Percentiles rank a stretch among this genome's conserved stretches.
These are phyloP conservation scores for Drusus annulatus DNA, from an alignment of 1,140 invertebrate genomes.

Conservation along the genomic window DNA sequence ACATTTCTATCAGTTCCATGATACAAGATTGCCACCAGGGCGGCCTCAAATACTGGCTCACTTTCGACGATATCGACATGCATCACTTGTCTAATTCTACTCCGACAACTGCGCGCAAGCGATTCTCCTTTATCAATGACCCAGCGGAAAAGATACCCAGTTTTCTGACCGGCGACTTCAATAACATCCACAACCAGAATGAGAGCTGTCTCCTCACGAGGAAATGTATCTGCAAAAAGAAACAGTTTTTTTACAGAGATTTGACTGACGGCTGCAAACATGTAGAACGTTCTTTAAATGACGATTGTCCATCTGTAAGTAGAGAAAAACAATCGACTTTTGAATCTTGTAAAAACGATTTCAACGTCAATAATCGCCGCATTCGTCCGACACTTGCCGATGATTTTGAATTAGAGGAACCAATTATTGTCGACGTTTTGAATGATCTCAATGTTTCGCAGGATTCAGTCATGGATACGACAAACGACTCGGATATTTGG, in stretches of 20 bases:
- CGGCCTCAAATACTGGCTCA: constrained; percentile 69
- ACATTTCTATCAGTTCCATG: constrained; percentile 63
- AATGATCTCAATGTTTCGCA: background rate
- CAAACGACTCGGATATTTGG: background rate
- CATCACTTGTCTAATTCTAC: background rate
- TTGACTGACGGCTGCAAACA: background rate
- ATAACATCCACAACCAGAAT: background rate
- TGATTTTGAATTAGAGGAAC: background rate
- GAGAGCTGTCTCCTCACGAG: background rate
- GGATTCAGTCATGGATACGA: background rate
- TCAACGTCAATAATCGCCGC: too few species aligned
- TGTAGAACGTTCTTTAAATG: background rate
- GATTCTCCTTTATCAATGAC: background rate
- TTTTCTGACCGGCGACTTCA: constrained; percentile 11
- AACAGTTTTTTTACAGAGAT: background rate
- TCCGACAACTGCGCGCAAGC: background rate
- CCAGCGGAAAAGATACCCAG: constrained; percentile 14
- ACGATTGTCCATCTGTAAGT: background rate
- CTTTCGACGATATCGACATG: constrained; percentile 63
- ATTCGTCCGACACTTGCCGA: background rate
- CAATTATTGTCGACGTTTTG: too few species aligned
- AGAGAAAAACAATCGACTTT: background rate
- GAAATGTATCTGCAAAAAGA: constrained; percentile 21
- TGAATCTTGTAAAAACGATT: too few species aligned
- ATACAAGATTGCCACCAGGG: constrained; percentile 64